Conservation (phyloP, 1,140 invertebrate genomes). For the Lepidotrigona ventralis region DNA sequence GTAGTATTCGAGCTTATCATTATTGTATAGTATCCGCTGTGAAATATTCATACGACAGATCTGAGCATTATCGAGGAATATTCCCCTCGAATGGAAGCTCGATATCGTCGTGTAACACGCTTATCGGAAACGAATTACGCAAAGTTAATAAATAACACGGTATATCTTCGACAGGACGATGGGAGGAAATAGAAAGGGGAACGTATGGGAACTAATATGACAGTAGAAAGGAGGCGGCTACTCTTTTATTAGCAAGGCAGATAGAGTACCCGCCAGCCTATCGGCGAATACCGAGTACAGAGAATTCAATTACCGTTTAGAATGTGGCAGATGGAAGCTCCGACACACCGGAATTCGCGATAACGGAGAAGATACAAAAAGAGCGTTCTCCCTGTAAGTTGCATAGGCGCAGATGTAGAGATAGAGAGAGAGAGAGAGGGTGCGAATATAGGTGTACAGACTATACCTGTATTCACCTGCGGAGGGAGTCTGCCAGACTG, state of each 20-base stretch:
- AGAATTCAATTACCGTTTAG: conserved; percentile 64
- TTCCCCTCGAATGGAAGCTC: neutral
- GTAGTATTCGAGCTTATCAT: neutral
- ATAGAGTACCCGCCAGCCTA: conserved; percentile 33
- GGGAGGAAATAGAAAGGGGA: neutral
- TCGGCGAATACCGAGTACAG: conserved; percentile 35
- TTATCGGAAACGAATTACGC: neutral
- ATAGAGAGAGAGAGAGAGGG: neutral
- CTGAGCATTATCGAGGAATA: neutral
- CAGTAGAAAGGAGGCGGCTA: conserved; percentile 13
- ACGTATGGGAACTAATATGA: neutral
- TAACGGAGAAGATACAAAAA: conserved; percentile 57
- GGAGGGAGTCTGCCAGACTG: conserved; percentile 66
- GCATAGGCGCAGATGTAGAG: conserved; percentile 15
- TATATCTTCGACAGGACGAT: neutral
- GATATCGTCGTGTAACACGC: neutral
- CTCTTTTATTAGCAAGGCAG: conserved; percentile 29
- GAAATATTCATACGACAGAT: neutral
- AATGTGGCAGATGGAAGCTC: conserved; percentile 51
- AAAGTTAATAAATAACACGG: neutral
- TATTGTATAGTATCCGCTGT: neutral
- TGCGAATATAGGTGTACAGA: conserved; percentile 36
- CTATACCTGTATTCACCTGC: conserved; percentile 66
- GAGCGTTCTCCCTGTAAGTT: conserved; percentile 57
- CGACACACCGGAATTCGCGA: conserved; percentile 63